Base-by-base conservation (phyloP, 2,113 vertebrate genomes). In the Xerus inauris region DNA sequence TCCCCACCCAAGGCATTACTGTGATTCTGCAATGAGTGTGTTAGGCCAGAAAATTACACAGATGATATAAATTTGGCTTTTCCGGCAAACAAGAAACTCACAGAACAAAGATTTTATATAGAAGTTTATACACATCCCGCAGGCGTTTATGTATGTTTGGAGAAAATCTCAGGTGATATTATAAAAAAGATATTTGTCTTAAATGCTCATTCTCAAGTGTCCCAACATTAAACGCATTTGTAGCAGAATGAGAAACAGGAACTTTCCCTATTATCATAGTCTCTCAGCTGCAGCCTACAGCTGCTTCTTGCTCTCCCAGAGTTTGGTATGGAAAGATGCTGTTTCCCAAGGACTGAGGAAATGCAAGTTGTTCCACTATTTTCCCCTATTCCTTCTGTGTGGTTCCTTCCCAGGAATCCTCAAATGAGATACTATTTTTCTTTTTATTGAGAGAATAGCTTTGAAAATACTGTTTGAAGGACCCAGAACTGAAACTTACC, bases 1-100 rank as follows among this genome's bases (percentile, higher is more conserved):
- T 93, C 96, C 95, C 20, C 83, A 77, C 54, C 38, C 86, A 28
- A 93, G 42, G 51, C 26, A 10, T 87, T 76, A 89, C 35, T 57
- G 42, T 87, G 85, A 90, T 96, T 96, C 76, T 95, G n/a, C 82
- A 91, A 17, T 86, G 83, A 94, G 51, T 42, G 17, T 91, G 38
- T 87, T 82, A 71, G 92, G 49, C 16, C 24, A 94, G 54, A 89
- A 96, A 91, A 95, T 95, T 65, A 94, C 59, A 92, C 62, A 62
- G 73, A 87, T 94, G 59, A 54, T 79, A 76, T 82, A 87, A 93
- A 91, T 73, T 75, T 91, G 64, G 11, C 57, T 97, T 45, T 96
- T 91, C 17, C 3, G 65, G 91, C n/a, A 89, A 91, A 89, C 22
- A 51, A 72, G 13, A 93, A 30, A 79, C n/a, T 45, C 17, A 87